Conservation (phyloP, 64 coral and sea anemone genomes). For the Trachythela sp. region DNA sequence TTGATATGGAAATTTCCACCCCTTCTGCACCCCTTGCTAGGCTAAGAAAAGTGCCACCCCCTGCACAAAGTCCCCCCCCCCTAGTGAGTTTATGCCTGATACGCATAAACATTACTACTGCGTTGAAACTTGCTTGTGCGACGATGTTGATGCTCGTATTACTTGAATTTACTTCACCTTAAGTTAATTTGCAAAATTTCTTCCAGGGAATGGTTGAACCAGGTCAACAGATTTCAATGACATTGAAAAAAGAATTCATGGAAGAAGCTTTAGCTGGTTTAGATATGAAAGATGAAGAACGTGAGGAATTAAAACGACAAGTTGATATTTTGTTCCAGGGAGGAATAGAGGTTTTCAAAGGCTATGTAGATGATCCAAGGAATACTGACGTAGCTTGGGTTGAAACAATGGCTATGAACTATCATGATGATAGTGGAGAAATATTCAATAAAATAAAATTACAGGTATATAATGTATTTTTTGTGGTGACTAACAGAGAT, state of each 20-base stretch:
- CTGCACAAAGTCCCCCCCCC: no score
- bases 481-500: neutral
- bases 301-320: conserved; percentile 62
- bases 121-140: no score
- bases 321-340: conserved; percentile 74
- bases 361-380: conserved; percentile 92
- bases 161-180: neutral
- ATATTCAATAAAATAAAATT: conserved; percentile 81
- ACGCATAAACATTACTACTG: no score
- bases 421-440: conserved; percentile 90
- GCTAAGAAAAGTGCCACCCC: no score
- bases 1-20: no score
- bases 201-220: conserved; percentile 95
- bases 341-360: conserved; percentile 94
- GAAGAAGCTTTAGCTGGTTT: conserved; percentile 92
- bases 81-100: no score
- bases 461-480: conserved; percentile 46
- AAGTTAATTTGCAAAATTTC: no score
- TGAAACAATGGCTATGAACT: conserved; percentile 93
- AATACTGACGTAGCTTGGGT: conserved; percentile 97
- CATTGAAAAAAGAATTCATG: conserved; percentile 85
- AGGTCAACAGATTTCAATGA: conserved; percentile 76
- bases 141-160: neutral
- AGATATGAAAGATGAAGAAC: conserved; percentile 61
- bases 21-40: no score